A percentile compares a stretch with the other conserved stretches of the same genome.
Conservation (phyloP, 2,888 invertebrate species). For the Malachius bipustulatus region DNA sequence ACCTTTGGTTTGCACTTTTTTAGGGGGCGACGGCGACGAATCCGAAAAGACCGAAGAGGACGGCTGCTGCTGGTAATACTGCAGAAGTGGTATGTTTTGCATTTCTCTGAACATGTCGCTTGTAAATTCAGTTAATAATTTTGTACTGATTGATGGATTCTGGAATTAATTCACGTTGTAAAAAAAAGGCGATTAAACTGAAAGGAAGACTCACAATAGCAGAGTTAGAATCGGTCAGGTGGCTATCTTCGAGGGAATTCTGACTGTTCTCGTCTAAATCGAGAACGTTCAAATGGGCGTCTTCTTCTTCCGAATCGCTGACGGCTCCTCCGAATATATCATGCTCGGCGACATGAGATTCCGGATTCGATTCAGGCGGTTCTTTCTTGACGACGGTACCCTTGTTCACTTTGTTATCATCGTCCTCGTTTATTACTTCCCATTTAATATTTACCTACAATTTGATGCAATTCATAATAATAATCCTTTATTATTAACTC, state of each 20-base stretch:
- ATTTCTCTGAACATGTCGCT: constrained; percentile 46
- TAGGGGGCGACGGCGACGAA: too few relatives aligned
- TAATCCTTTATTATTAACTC: too few relatives aligned
- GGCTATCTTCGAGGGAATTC: constrained; percentile 61
- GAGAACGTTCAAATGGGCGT: constrained; percentile 55
- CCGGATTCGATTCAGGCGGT: constrained; percentile 26
- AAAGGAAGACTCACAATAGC: constrained; percentile 39
- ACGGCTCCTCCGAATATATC: constrained; percentile 90
- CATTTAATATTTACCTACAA: constrained; percentile 52
- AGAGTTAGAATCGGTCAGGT: constrained; percentile 57
- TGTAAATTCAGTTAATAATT: constrained; percentile 48
- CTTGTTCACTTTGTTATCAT: constrained; percentile 47
- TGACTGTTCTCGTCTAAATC: constrained; percentile 71
- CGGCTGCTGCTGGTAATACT: constrained; percentile 32
- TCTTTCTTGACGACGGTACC: constrained; percentile 36
- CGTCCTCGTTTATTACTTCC: constrained; percentile 83
- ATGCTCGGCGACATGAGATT: constrained; percentile 53
- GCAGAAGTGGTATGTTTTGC: constrained; percentile 28
- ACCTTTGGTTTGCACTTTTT: too few relatives aligned
- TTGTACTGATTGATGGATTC: constrained; percentile 31
- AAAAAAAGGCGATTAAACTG: too few relatives aligned
- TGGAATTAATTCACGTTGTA: constrained; percentile 17
- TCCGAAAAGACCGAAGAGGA: too few relatives aligned
- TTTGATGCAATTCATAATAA: too few relatives aligned
- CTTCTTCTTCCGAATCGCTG: constrained; percentile 77